Base-by-base conservation (phyloP, 2,113 vertebrate genomes). In the Nipponia nippon region DNA sequence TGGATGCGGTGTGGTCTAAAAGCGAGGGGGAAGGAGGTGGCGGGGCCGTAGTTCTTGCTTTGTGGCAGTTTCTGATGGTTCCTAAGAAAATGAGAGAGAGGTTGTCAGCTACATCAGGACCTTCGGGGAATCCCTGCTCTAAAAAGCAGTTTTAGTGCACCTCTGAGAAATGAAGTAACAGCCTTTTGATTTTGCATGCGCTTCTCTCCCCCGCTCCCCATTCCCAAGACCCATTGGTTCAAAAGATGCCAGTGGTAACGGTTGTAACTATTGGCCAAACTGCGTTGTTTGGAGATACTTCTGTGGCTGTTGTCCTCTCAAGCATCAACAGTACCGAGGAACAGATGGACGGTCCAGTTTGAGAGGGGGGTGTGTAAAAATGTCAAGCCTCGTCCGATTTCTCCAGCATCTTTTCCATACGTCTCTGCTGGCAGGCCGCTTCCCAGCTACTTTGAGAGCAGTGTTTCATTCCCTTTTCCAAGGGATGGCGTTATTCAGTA, bases 171-270 rank as follows among this genome's bases (percentile, higher is more conserved):
- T 34, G 36, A 65, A 42, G 26, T 46, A 46, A 52, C 13, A 30
- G 21, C 15, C 23, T 56, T 78, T 47, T n/a, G 40, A 47, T n/a
- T 59, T 23, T 40, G 44, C 23, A 4, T 30, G 49, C 10, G 8
- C 30, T 36, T 53, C 44, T 73, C 19, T 7, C 19, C 27, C 5
- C 6, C 1, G 4, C 3, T 11, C 16, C 6, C 13, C 6, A 4
- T 42, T 80, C 80, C n/a, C 32, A 50, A 66, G n/a, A 22, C 18
- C 15, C 1, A 0, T 10, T 44, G 53, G 7, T 36, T 83, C 89
- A 34, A 83, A 92, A 46, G 56, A 30, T 85, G 42, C 23, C 25
- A 21, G 17, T 23, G n/a, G 9, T 52, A 49, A 46, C 22, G 36
- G 32, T 44, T 40, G 10, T 47, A 50, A 50, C 22, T 59, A 20